Percentiles rank a stretch among this genome's conserved stretches.
phyloP scores from a whole-genome alignment of 2,797 vertebrate genomes.

The Halcyon smyrnensis region DNA sequence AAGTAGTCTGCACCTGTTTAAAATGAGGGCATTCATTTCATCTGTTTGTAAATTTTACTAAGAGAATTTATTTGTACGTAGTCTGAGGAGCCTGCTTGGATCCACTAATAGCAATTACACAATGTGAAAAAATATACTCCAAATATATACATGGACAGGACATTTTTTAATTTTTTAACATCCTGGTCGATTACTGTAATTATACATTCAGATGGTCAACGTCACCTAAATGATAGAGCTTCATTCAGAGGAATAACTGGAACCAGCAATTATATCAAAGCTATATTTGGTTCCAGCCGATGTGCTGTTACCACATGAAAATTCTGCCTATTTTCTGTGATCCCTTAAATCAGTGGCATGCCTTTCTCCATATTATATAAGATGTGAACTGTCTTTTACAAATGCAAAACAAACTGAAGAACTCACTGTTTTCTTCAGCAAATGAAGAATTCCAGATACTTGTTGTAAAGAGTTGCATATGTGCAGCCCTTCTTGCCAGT shows the following conservation, averaged over 20 bases:
- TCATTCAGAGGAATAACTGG: conserved; percentile 39
- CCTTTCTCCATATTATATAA: background rate
- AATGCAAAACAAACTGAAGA: background rate
- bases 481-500: background rate
- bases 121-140: background rate
- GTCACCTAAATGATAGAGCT: conserved; percentile 28
- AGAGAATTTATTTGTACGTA: background rate
- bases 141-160: background rate
- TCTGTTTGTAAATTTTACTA: background rate
- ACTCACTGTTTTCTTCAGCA: background rate
- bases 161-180: background rate
- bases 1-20: background rate
- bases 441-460: background rate
- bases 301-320: background rate
- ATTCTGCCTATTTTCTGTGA: background rate
- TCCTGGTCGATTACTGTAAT: conserved; percentile 34
- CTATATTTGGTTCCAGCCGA: conserved; percentile 17
- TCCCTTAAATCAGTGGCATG: background rate
- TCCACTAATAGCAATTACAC: background rate
- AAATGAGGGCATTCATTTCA: background rate
- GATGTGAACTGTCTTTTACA: background rate
- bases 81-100: background rate
- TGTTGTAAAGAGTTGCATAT: background rate
- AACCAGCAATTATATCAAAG: conserved; percentile 44
- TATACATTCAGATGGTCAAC: conserved; percentile 27